Conservation (phyloP, 2,797 vertebrate genomes). For the Karalla daura region DNA sequence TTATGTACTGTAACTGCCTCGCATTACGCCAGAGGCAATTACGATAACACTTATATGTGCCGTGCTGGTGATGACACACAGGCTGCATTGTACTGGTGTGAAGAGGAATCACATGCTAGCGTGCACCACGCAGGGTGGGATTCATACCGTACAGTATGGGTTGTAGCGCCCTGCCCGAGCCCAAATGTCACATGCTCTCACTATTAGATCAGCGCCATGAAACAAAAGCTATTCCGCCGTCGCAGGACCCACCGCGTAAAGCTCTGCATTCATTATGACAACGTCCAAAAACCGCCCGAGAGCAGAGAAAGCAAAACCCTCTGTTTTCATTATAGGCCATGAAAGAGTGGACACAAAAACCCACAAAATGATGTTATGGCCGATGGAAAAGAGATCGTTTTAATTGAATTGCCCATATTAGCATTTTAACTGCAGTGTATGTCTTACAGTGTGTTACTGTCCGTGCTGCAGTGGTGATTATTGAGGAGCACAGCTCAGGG, state of each 20-base stretch:
- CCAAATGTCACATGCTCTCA: slow-evolving; percentile 54
- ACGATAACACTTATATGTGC: slow-evolving; percentile 10
- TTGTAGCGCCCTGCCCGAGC: slow-evolving; percentile 33
- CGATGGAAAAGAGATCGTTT: slow-evolving; percentile 61
- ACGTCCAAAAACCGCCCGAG: slow-evolving; percentile 62
- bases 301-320: slow-evolving; percentile 46
- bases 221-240: slow-evolving; percentile 63
- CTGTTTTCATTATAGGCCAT: slow-evolving; percentile 70
- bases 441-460: slow-evolving; percentile 48
- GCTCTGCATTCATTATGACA: slow-evolving; percentile 62
- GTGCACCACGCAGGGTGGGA: slow-evolving; percentile 26
- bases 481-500: slow-evolving; percentile 45
- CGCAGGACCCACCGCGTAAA: slow-evolving; percentile 59
- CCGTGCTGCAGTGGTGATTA: slow-evolving; percentile 64
- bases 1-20: slow-evolving; percentile 13
- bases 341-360: slow-evolving; percentile 64
- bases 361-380: slow-evolving; percentile 59
- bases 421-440: slow-evolving; percentile 68
- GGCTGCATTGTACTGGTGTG: slow-evolving; percentile 10
- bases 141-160: slow-evolving; percentile 49
- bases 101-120: slow-evolving; percentile 25
- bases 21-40: slow-evolving; percentile 16
- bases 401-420: slow-evolving; percentile 76
- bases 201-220: slow-evolving; percentile 59
- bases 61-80: slow-evolving; percentile 20